Conservation (phyloP, 2,113 vertebrate genomes). For the Halcyon malimbica region DNA sequence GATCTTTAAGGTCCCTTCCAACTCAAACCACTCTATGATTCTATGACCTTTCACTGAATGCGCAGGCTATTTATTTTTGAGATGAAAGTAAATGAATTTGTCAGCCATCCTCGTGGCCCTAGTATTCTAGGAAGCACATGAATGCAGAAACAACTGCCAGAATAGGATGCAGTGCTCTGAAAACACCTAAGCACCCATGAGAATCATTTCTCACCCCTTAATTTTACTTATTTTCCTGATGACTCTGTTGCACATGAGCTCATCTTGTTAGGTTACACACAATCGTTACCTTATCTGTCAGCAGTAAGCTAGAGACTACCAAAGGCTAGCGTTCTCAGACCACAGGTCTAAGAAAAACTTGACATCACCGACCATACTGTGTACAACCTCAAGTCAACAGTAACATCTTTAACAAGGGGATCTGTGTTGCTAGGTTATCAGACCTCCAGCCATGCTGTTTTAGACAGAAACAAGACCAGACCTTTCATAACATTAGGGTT, state of each 20-base stretch:
- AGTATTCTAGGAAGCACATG: neutral
- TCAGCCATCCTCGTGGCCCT: neutral
- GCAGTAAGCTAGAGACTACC: neutral
- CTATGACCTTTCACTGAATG: neutral
- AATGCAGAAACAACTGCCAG: neutral
- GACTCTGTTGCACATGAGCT: neutral
- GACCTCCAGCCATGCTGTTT: neutral
- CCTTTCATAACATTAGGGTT: neutral
- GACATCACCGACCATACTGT: accelerated
- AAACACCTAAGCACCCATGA: neutral
- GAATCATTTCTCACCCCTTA: neutral
- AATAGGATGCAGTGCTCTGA: neutral
- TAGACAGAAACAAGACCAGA: neutral
- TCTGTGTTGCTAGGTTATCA: neutral
- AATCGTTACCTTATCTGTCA: neutral
- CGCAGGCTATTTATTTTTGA: neutral
- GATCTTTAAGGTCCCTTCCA: too few species aligned
- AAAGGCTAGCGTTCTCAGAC: neutral
- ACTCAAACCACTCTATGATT: too few species aligned
- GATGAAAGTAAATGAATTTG: neutral
- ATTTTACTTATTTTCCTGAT: neutral
- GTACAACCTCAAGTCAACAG: neutral
- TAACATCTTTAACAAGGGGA: neutral
- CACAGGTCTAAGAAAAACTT: neutral
- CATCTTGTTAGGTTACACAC: neutral